Base-by-base conservation (phyloP, 1,140 invertebrate genomes). In the Heliconius melpomene region DNA sequence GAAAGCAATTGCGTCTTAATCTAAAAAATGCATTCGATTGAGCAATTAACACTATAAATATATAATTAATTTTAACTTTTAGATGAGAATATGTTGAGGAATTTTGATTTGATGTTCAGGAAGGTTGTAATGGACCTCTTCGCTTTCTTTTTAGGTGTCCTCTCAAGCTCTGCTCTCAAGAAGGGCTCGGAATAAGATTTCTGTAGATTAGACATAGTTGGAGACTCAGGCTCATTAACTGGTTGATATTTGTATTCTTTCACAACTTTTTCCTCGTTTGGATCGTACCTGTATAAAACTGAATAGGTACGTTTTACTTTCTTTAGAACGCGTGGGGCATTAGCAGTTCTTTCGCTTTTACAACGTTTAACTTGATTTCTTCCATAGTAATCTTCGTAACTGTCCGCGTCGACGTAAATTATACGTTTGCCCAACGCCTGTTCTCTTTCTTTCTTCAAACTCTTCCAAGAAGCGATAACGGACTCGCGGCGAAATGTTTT, bases 281-380 rank as follows among this genome's bases (percentile, higher is more conserved):
- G 92, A 71, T 94, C 93, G 72, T 94, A 94, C 77, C 93, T 87
- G 82, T 94, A 93, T n/a, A 94, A 78, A 1, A 94, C 93, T 20
- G 93, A 94, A 82, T 94, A 94, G 0, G 93, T 94, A 32, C 93
- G 88, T 84, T 94, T 94, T 1, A 94, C 93, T 78, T 93, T 93
- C 82, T 93, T 93, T 1, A 85, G 87, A 26, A 89, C 78, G 40
- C 84, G 84, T 7, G 90, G 80, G 20, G 83, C 81, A 57, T 85
- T 91, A 7, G 89, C 84, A 16, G 87, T 88, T 50, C 93, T 88
- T 18, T 94, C 93, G 26, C 93, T 94, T 80, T 93, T 93, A 88
- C 93, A 94, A 54, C 92, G 84, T 80, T 94, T 94, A 7, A 94
- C 90, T 80, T 93, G 90, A 78, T 93, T 94, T 79, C 93, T 89